A percentile compares a stretch with the other conserved stretches of the same genome.
Evolutionary conservation across 1,140 invertebrate species (phyloP).

Genomic region (Laodelphax striatellus): DNA sequence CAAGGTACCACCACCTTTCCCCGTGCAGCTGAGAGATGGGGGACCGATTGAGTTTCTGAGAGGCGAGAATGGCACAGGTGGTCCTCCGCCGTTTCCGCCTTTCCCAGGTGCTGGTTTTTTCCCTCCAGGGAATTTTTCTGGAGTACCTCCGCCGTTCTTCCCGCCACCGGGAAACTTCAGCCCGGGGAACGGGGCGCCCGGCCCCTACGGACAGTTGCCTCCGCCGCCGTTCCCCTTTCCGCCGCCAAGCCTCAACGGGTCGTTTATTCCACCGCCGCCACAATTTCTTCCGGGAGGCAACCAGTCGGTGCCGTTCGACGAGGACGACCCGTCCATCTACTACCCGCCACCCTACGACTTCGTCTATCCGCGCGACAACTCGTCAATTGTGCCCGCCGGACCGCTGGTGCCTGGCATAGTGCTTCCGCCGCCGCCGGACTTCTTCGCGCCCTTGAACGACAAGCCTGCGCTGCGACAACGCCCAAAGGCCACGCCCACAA

Average conservation of each 20-base stretch:
- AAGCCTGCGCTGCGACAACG: constrained; percentile 11
- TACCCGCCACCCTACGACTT: constrained; percentile 84
- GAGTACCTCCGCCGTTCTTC: constrained; percentile 8
- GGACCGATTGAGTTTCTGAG: constrained; percentile 65
- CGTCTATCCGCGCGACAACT: constrained; percentile 65
- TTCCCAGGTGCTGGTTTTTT: constrained; percentile 30
- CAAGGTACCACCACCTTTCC: constrained; percentile 77
- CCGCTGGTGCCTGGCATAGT: constrained; percentile 79
- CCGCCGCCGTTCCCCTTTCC: constrained; percentile 35
- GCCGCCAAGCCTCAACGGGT: constrained; percentile 22
- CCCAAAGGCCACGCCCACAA: constrained; percentile 24
- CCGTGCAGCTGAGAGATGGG: constrained; percentile 65
- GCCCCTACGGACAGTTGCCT: constrained; percentile 31
- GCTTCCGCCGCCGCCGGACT: constrained; percentile 72
- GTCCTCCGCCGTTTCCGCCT: constrained; percentile 33
- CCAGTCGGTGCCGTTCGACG: constrained; percentile 62
- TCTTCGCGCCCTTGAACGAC: constrained; percentile 54
- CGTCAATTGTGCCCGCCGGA: constrained; percentile 63
- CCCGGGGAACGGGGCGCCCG: constrained; percentile 35
- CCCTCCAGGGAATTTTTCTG: constrained; percentile 10
- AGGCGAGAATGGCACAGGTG: constrained; percentile 26
- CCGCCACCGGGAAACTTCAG: constrained; percentile 38
- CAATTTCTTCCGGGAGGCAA: constrained; percentile 42
- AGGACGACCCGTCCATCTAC: constrained; percentile 79
- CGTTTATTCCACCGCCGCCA: constrained; percentile 31